These are phyloP conservation scores for Sinonovacula constricta DNA, from an alignment of 1,140 invertebrate species.

Conservation along the genomic window DNA sequence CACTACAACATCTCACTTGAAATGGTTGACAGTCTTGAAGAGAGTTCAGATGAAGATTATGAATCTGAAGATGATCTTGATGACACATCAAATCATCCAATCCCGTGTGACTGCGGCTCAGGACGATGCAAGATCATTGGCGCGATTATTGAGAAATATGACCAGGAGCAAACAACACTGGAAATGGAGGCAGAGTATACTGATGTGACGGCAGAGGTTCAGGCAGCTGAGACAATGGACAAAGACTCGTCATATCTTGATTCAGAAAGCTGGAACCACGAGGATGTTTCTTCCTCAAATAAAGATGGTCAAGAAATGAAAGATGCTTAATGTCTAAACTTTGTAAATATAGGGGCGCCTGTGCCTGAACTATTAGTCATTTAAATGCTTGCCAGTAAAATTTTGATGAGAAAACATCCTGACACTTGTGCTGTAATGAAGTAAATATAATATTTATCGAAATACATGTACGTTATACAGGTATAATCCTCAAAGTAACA, in stretches of 20 bases:
- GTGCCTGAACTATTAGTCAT: no score
- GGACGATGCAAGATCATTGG: slow-evolving; percentile 63
- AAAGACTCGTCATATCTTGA: slow-evolving; percentile 36
- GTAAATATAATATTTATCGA: no score
- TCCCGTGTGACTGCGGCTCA: slow-evolving; percentile 70
- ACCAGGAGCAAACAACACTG: slow-evolving; percentile 63
- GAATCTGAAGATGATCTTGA: slow-evolving; percentile 59
- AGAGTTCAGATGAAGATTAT: slow-evolving; percentile 52
- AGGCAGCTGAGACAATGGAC: slow-evolving; percentile 57
- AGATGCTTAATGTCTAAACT: no score
- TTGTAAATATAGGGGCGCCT: no score
- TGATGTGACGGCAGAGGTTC: slow-evolving; percentile 55
- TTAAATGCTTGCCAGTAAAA: no score
- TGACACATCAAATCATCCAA: slow-evolving; percentile 60
- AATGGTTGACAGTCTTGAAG: slow-evolving; percentile 55
- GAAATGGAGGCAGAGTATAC: slow-evolving; percentile 65
- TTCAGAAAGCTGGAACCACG: slow-evolving; percentile 7
- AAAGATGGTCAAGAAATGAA: not conserved
- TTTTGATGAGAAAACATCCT: no score
- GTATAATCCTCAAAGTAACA: no score
- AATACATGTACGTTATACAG: no score
- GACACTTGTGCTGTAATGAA: no score
- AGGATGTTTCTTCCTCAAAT: not conserved
- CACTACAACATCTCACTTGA: slow-evolving; percentile 72
- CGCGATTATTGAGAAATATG: slow-evolving; percentile 68